A percentile compares a stretch with the other conserved stretches of the same genome.
These are phyloP conservation scores for Philopedon plagiatum DNA, from an alignment of 2,888 invertebrate genomes.

Conservation along the genomic window DNA sequence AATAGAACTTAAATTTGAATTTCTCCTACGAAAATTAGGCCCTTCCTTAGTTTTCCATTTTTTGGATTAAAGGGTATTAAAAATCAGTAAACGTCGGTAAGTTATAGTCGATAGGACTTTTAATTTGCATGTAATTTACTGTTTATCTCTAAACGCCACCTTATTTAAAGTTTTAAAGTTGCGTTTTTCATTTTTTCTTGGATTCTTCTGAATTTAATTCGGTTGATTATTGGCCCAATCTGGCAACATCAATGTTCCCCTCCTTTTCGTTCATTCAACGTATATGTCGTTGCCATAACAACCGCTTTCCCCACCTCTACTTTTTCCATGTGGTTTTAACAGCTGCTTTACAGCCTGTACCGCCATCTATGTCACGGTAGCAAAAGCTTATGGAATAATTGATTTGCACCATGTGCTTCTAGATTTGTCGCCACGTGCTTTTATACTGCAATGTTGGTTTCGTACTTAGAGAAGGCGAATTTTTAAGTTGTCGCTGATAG, in stretches of 20 bases:
- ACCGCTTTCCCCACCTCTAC: constrained; percentile 43
- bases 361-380: constrained; percentile 1
- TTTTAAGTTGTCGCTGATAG: not conserved
- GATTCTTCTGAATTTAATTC: too few relatives aligned
- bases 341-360: not conserved
- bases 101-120: too few relatives aligned
- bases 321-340: not conserved
- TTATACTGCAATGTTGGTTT: not conserved
- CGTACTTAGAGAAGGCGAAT: not conserved
- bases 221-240: not conserved
- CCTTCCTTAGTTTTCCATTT: too few relatives aligned
- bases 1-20: too few relatives aligned
- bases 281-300: constrained; percentile 9
- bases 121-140: too few relatives aligned
- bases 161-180: too few relatives aligned
- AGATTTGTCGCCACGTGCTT: not conserved
- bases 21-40: too few relatives aligned
- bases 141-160: too few relatives aligned
- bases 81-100: too few relatives aligned
- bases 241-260: not conserved
- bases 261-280: not conserved
- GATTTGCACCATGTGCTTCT: not conserved
- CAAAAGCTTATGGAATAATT: not conserved
- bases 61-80: too few relatives aligned
- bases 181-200: too few relatives aligned